These are phyloP conservation scores for Coremacera marginata DNA, from an alignment of 2,888 invertebrate genomes.

Conservation along the genomic window DNA sequence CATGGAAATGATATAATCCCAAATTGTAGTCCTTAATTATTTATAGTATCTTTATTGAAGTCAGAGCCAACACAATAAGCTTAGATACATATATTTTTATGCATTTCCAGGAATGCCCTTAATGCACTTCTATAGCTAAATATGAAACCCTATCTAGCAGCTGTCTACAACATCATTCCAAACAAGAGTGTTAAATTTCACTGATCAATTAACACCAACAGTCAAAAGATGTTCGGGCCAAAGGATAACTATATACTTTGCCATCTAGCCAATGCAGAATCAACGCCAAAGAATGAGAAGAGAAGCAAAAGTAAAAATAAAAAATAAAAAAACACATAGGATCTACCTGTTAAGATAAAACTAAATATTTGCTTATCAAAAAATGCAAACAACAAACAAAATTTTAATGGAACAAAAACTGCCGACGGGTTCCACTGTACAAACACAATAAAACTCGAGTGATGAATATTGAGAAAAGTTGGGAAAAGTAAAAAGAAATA, in stretches of 20 bases:
- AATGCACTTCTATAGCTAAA: too few relatives aligned
- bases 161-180: not conserved
- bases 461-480: not conserved
- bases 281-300: not conserved
- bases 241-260: conserved; percentile 14
- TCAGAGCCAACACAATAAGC: too few relatives aligned
- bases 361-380: conserved; percentile 13
- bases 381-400: conserved; percentile 20
- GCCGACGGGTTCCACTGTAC: conserved; percentile 6
- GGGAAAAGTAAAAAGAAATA: not conserved
- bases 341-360: conserved; percentile 1
- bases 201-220: conserved; percentile 27
- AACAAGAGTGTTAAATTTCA: conserved; percentile 19
- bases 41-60: too few relatives aligned
- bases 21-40: too few relatives aligned
- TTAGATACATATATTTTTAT: too few relatives aligned
- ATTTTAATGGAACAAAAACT: conserved; percentile 27
- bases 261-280: not conserved
- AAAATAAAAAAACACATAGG: too few relatives aligned
- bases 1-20: too few relatives aligned
- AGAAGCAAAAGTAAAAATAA: not conserved
- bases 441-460: not conserved
- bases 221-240: not conserved
- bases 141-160: not conserved
- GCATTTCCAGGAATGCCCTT: too few relatives aligned